Conservation (phyloP, 2,797 vertebrate species). For the Balearica regulorum region DNA sequence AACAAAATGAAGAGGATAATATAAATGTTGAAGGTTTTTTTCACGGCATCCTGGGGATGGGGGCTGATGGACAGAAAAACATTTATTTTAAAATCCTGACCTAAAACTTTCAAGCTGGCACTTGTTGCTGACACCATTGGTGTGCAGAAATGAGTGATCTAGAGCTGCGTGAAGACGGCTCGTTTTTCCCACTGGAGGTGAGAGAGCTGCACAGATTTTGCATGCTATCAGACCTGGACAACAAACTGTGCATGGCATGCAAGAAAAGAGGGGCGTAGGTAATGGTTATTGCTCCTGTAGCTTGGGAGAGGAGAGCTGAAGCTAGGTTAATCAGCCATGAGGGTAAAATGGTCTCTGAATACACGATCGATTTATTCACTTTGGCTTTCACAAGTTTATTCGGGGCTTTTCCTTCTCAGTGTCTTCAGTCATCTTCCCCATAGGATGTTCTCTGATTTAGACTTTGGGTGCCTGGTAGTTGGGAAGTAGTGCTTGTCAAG, state of each 20-base stretch:
- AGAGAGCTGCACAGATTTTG: neutral
- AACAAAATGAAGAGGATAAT: neutral
- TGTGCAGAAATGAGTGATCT: neutral
- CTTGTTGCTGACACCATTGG: neutral
- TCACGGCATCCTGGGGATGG: neutral
- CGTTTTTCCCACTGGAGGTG: neutral
- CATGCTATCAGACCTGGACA: neutral
- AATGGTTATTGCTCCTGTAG: rapidly evolving
- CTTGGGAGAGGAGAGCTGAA: neutral
- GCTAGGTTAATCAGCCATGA: neutral
- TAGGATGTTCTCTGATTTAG: neutral
- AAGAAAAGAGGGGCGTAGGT: neutral
- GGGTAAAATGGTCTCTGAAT: neutral
- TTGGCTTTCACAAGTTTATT: neutral
- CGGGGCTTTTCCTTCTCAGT: neutral
- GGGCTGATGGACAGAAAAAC: neutral
- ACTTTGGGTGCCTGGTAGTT: neutral
- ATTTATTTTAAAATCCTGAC: neutral
- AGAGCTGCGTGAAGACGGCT: neutral
- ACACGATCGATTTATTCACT: neutral
- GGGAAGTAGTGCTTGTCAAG: neutral
- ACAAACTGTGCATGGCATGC: neutral
- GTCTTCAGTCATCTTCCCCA: neutral
- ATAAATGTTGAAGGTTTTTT: neutral
- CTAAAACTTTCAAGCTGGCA: neutral